A percentile compares a stretch with the other conserved stretches of the same genome.
Conservation (phyloP, 2,888 invertebrate genomes). For the Maniola hyperantus region DNA sequence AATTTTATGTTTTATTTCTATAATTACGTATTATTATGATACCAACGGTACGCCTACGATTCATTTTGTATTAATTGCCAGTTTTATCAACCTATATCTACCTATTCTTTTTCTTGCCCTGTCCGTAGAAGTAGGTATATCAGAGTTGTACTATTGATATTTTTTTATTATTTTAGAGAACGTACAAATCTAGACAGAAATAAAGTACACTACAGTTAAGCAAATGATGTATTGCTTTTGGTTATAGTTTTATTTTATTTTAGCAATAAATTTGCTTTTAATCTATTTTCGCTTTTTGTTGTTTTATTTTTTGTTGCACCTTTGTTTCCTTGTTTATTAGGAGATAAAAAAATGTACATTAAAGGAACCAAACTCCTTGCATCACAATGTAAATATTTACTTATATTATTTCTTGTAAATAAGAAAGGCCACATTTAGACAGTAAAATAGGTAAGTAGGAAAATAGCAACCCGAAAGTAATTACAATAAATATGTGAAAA, state of each 20-base stretch:
- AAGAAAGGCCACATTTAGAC: conserved; percentile 57
- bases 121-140: conserved; percentile 34
- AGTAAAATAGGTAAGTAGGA: conserved; percentile 56
- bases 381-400: conserved; percentile 74
- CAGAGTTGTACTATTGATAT: conserved; percentile 42
- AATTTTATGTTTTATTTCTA: conserved; percentile 72
- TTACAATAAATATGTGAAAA: conserved; percentile 53
- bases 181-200: conserved; percentile 75
- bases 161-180: conserved; percentile 67
- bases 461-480: conserved; percentile 55
- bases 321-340: conserved; percentile 52
- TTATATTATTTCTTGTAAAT: conserved; percentile 62
- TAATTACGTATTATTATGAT: conserved; percentile 45
- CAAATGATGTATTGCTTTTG: conserved; percentile 75
- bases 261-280: conserved; percentile 83
- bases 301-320: conserved; percentile 55
- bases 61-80: conserved; percentile 4
- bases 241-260: conserved; percentile 79
- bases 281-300: conserved; percentile 70
- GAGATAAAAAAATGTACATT: conserved; percentile 65
- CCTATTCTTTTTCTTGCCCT: conserved; percentile 37
- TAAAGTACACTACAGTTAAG: conserved; percentile 60
- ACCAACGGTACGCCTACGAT: conserved; percentile 61
- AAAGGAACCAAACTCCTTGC: conserved; percentile 82
- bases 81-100: conserved; percentile 14